A percentile compares a stretch with the other conserved stretches of the same genome.
These are phyloP conservation scores for Bovichtus variegatus DNA, from an alignment of 2,797 vertebrate genomes.

Conservation along the genomic window DNA sequence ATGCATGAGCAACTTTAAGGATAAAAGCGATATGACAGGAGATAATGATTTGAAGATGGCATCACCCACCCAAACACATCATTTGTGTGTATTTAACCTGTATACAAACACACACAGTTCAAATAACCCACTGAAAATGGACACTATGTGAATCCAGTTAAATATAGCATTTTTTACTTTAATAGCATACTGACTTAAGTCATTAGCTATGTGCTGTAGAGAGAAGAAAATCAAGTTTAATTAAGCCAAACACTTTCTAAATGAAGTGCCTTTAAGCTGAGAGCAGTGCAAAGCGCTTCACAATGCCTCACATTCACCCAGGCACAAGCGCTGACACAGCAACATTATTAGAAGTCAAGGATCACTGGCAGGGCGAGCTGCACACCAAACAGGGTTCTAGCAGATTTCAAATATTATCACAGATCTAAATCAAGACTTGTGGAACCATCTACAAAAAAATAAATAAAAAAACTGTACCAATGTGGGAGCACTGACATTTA, in stretches of 20 bases:
- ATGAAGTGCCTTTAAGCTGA: not conserved
- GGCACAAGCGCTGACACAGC: not conserved
- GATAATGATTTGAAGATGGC: conserved; percentile 3
- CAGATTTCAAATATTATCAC: conserved; percentile 3
- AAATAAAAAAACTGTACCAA: not conserved
- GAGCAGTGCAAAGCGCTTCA: not conserved
- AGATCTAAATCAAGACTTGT: conserved; percentile 1
- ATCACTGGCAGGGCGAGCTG: conserved; percentile 1
- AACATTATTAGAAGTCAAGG: conserved; percentile 4
- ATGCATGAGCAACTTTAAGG: conserved; percentile 8
- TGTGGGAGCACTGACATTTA: conserved; percentile 41
- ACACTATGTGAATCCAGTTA: not conserved
- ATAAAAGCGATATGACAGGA: conserved; percentile 12
- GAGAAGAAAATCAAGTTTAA: not conserved
- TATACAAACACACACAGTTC: not conserved
- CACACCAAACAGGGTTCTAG: not conserved
- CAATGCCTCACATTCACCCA: not conserved
- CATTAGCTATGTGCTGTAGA: not conserved
- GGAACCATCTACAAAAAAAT: not conserved
- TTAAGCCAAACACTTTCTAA: not conserved
- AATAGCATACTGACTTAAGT: not conserved
- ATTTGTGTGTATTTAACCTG: not conserved
- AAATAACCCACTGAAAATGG: not conserved
- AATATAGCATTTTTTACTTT: conserved; percentile 2
- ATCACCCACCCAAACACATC: not conserved